Evolutionary conservation across 2,888 invertebrate genomes (phyloP), one percentile per base, ranked within the genome.

Genomic region (Spisula solida): DNA sequence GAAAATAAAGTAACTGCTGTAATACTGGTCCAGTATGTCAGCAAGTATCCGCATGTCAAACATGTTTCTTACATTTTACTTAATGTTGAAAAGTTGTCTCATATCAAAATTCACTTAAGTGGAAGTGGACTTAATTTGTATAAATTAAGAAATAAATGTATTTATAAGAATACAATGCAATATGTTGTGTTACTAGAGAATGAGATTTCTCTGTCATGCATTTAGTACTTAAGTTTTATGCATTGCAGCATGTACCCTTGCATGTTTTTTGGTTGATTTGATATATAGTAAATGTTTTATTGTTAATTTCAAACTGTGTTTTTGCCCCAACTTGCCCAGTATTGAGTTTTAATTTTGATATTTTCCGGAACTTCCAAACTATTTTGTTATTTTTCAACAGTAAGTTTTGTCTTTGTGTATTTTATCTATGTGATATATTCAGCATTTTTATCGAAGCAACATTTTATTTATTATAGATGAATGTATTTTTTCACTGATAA

Each of bases 321-420:
- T 25, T 75, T 75, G 75, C 75, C 75, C 75, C 16, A 14, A 75
- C 75, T 75, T 75, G 75, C 75, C 75, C 75, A 16, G 34, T 75
- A 75, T 75, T 75, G 12, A 75, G 75, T 75, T 31, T 34, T 75
- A 34, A 75, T 75, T 75, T 75, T 75, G 34, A 75, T 31, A 75
- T 18, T 75, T 75, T 34, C 75, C 31, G 0, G 31, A 75, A 16
- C 31, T 75, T 31, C 34, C 31, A 75, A 75, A 34, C 75, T 10
- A 31, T 34, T 75, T 18, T 16, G 25, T 56, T 56, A 25, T 31
- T 16, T 75, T 31, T 31, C 75, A 16, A 34, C 34, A 75, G 75
- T 18, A 75, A 75, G 18, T 60, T 75, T 75, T 75, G 75, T 75
- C 31, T 18, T 75, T 41, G 2, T n/a, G 60, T 60, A 31, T 34